Conservation (phyloP, 2,888 invertebrate species). For the Andrena trimmerana region DNA sequence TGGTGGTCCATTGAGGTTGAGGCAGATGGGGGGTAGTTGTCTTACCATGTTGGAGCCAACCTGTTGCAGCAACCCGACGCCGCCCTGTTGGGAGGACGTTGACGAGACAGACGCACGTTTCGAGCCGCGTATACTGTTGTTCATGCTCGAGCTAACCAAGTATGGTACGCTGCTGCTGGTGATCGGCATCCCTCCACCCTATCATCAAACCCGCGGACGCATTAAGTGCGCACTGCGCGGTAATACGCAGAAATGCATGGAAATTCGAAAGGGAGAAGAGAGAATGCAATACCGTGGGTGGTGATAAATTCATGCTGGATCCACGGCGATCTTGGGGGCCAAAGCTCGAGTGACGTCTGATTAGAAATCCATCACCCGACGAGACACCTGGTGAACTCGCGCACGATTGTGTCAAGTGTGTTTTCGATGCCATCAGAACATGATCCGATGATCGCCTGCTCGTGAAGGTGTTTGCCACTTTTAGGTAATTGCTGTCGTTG, state of each 20-base stretch:
- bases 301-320: constrained; percentile 94
- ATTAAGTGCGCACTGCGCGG: not conserved
- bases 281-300: constrained; percentile 90
- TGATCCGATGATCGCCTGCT: constrained; percentile 96
- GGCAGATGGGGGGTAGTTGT: constrained; percentile 89
- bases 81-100: constrained; percentile 89
- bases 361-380: constrained; percentile 92
- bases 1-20: constrained; percentile 88
- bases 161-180: constrained; percentile 95
- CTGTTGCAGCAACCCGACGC: constrained; percentile 93
- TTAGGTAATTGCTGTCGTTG: constrained; percentile 93
- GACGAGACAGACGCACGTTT: constrained; percentile 91
- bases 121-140: constrained; percentile 90
- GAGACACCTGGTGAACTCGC: constrained; percentile 91
- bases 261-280: not conserved
- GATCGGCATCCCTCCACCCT: constrained; percentile 96
- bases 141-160: constrained; percentile 92
- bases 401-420: constrained; percentile 94
- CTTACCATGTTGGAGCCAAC: constrained; percentile 98
- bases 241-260: too few relatives aligned
- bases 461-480: constrained; percentile 92
- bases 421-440: constrained; percentile 95
- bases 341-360: constrained; percentile 95
- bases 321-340: constrained; percentile 95
- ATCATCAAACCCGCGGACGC: constrained; percentile 62